Base-by-base conservation (phyloP, 2,113 vertebrate species). In the Ciconia boyciana region DNA sequence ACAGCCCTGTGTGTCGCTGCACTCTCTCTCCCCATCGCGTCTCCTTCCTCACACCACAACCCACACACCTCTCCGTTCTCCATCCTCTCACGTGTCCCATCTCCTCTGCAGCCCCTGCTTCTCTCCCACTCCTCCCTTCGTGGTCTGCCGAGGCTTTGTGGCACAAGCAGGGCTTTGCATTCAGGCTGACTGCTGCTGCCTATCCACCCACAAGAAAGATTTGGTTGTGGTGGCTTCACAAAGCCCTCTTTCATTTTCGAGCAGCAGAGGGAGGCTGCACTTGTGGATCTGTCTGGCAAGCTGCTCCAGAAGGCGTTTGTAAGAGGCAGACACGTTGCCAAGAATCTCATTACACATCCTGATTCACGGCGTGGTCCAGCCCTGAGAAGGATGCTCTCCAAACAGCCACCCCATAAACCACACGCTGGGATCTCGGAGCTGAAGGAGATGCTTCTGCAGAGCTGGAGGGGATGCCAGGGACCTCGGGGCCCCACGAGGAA, bases 241-340 rank as follows among this genome's bases (percentile, higher is more conserved):
- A 96, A 93, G 94, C 79, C 36, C 52, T n/a, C 95, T 95, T 93
- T 95, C 94, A 94, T 89, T 79, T 64, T 60, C 8, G 14, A 94
- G 90, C 51, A 2, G 46, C 58, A 41, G 70, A 89, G 83, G 51
- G 79, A 94, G 66, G 88, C 82, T 41, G 90, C 92, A 34, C 92
- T 94, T 44, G 79, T 75, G 83, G 64, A 78, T 77, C 71, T 19
- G 88, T 87, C 95, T 92, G 96, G 72, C 90, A 70, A 76, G 80
- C 51, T 4, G 7, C 90, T 89, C 94, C 95, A 90, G 65, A 92
- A 95, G 90, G 94, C 82, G 5, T 71, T 89, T 32, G 95, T 60
- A 64, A 94, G 92, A 93, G 92, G 87, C 94, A 34, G 84, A 55
- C 25, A 8, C 20, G 6, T 10, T 83, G 94, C 92, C 94, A 95